These are phyloP conservation scores for Cosmia pyralina DNA, from an alignment of 2,888 invertebrate species.

Conservation along the genomic window DNA sequence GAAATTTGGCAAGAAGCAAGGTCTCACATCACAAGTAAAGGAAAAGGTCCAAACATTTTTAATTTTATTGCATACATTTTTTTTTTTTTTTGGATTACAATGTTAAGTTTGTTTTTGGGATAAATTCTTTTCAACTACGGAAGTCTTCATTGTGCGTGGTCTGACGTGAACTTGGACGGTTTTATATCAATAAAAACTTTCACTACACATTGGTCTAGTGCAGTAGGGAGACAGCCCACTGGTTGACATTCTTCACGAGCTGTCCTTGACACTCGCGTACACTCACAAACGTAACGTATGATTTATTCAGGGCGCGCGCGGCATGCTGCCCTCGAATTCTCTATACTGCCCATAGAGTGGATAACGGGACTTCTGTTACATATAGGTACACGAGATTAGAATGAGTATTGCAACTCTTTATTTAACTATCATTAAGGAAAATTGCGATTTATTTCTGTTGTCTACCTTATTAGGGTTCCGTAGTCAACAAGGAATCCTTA, in stretches of 20 bases:
- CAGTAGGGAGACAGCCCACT: constrained; percentile 28
- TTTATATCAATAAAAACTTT: constrained; percentile 52
- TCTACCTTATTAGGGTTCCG: no score
- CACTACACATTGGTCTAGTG: constrained; percentile 50
- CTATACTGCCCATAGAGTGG: constrained; percentile 47
- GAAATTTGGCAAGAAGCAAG: no score
- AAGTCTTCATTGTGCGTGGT: no score
- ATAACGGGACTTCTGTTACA: constrained; percentile 55
- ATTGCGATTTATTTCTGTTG: no score
- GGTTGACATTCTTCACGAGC: constrained; percentile 42
- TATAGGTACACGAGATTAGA: constrained; percentile 16
- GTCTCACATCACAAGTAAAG: no score
- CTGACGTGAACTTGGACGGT: no score
- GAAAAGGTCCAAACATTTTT: no score
- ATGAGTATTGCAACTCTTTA: constrained; percentile 3
- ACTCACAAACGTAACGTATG: constrained; percentile 26
- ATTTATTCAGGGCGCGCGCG: constrained; percentile 75
- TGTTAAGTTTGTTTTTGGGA: no score
- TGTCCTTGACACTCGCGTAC: constrained; percentile 66
- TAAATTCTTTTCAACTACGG: no score
- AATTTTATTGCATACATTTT: no score
- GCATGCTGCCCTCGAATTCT: constrained; percentile 63
- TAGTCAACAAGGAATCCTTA: no score
- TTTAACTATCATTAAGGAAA: neutral
- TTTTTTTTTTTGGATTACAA: no score